Base-by-base conservation (phyloP, 35 echinoderm and acorn worm genomes). In the Stichopus chloronotus region DNA sequence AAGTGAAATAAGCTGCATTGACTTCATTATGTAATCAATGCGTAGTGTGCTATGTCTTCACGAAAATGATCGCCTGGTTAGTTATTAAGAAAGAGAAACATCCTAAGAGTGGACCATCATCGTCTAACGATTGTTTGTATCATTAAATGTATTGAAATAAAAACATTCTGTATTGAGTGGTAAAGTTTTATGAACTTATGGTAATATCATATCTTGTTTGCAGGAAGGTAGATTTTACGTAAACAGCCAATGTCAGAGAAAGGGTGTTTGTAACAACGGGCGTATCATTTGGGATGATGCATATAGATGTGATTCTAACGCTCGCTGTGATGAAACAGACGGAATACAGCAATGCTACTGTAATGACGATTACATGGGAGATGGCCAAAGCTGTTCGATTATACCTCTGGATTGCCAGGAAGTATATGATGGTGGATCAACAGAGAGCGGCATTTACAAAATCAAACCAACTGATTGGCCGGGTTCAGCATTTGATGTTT, bases 191-290 rank as follows among this genome's bases (percentile, higher is more conserved):
- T 43, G 30, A 43, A 43, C 30, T 43, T 43, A 43, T 3, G 3
- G 30, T 43, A 43, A 43, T 43, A 43, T 43, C 3, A 43, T 43
- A 43, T 21, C 9, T 78, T 78, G 9, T 78, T 78, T 78, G 9
- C 5, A 78, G 76, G 76, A 78, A 25, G 76, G 76, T 78, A 19
- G 76, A 78, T 21, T 78, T 78, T 78, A 78, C 19, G 76, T 78
- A 0, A 23, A 78, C 11, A 12, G 6, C 0, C 21, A 25, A 9
- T 78, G 76, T 25, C 23, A 9, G 52, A 78, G 76, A 12, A 9
- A 43, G 12, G 76, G 76, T n/a, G 16, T 78, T 9, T 78, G 76
- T 21, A 23, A 4, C 20, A 78, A 78, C n/a, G 76, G 76, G 6
- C 76, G 52, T 8, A 7, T 78, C 5, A 21, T 25, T 5, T 78